Conservation (phyloP, 92 coral and sea anemone species). For the Heteractis magnifica region DNA sequence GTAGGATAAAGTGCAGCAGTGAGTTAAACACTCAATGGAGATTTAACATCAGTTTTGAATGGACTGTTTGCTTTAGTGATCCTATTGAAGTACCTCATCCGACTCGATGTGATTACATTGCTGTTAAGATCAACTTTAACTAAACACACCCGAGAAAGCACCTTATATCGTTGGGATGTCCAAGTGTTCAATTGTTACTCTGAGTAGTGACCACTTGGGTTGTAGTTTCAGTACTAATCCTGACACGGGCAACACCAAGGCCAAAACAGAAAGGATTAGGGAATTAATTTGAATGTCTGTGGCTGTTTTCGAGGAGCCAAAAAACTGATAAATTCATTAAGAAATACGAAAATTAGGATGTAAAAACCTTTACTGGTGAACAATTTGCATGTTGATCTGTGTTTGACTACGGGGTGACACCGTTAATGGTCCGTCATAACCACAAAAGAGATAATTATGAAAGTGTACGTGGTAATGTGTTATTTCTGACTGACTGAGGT, state of each 20-base stretch:
- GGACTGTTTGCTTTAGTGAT: conserved; percentile 28
- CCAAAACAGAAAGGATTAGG: not conserved
- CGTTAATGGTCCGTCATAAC: not conserved
- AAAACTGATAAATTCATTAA: not conserved
- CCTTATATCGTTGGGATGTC: not conserved
- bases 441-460: not conserved
- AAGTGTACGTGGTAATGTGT: conserved; percentile 1
- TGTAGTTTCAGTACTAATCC: not conserved
- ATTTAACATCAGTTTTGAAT: not conserved
- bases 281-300: not conserved
- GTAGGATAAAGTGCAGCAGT: not conserved
- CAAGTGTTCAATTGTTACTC: not conserved
- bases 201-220: not conserved
- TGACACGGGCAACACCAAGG: not conserved
- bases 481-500: not conserved
- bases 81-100: conserved; percentile 18
- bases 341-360: not conserved
- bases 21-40: not conserved
- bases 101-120: conserved; percentile 8
- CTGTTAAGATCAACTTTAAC: not conserved
- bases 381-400: not conserved
- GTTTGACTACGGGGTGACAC: not conserved
- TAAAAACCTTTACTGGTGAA: not conserved
- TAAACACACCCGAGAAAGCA: not conserved
- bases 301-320: not conserved